A percentile compares a stretch with the other conserved stretches of the same genome.
phyloP scores from a whole-genome alignment of 2,113 vertebrate genomes.

The Artemisiospiza belli region DNA sequence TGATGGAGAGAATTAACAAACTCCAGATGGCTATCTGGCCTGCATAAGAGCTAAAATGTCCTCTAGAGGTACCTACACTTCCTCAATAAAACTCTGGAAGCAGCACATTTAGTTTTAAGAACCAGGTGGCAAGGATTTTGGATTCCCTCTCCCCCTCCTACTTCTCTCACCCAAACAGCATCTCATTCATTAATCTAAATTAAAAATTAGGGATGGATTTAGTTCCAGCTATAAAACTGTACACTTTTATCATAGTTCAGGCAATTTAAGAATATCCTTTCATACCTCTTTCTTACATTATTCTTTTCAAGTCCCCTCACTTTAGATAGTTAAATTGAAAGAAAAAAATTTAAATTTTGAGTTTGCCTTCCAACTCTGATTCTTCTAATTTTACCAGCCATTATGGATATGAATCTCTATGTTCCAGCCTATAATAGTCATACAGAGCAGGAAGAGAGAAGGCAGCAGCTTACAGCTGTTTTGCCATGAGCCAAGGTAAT shows the following conservation, averaged over 20 bases:
- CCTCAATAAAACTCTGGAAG: background rate
- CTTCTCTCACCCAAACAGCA: background rate
- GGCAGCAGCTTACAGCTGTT: background rate
- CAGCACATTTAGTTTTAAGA: background rate
- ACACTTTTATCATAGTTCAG: background rate
- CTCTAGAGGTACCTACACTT: background rate
- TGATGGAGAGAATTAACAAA: background rate
- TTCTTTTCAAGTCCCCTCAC: background rate
- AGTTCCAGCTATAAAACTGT: background rate
- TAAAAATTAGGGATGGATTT: background rate
- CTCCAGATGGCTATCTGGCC: background rate
- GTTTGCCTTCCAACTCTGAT: background rate
- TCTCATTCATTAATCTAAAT: background rate
- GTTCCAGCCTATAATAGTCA: background rate
- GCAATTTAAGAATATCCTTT: background rate
- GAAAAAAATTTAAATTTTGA: background rate
- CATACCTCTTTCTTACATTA: background rate
- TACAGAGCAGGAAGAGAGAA: background rate
- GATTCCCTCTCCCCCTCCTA: background rate
- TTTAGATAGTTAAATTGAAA: background rate
- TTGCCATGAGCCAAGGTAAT: background rate
- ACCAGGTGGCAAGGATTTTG: background rate
- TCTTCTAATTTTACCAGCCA: background rate
- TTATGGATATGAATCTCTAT: background rate
- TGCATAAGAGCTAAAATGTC: background rate